phyloP scores from a whole-genome alignment of 2,113 vertebrate species.

The Oreochromis tanganicae region DNA sequence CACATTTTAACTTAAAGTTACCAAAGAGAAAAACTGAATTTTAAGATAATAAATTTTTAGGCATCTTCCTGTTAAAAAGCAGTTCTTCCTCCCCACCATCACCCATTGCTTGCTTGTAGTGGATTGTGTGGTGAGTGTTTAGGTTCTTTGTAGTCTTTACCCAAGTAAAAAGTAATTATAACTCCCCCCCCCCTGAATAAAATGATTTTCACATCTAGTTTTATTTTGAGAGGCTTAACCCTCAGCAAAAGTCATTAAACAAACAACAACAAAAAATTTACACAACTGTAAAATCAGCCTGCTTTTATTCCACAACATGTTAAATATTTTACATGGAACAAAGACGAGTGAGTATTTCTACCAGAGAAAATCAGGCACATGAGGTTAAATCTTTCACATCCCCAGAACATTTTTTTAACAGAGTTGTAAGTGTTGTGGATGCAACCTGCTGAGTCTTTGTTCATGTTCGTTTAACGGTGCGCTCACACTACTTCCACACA shows the following conservation, averaged over 20 bases:
- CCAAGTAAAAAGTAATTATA: not conserved
- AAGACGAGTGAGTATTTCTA: not conserved
- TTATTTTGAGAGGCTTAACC: not conserved
- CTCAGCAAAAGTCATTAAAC: not conserved
- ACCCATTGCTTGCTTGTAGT: not conserved
- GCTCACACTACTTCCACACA: not conserved
- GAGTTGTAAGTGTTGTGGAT: not conserved
- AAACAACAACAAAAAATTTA: not conserved
- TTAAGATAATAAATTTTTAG: not conserved
- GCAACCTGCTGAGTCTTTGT: not conserved
- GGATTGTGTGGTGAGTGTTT: not conserved
- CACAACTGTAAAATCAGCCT: not conserved
- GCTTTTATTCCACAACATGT: slow-evolving; percentile 23
- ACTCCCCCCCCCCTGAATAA: not conserved
- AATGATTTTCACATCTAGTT: not conserved
- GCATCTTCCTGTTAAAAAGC: not conserved
- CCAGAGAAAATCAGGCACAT: not conserved
- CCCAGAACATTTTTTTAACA: not conserved
- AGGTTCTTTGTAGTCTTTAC: not conserved
- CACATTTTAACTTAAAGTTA: not conserved
- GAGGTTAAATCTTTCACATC: not conserved
- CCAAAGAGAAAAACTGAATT: not conserved
- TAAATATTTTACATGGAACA: not conserved
- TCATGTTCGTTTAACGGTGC: not conserved
- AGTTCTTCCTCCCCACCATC: not conserved